Conservation (phyloP, 2,797 vertebrate genomes). For the Xenentodon cancila region DNA sequence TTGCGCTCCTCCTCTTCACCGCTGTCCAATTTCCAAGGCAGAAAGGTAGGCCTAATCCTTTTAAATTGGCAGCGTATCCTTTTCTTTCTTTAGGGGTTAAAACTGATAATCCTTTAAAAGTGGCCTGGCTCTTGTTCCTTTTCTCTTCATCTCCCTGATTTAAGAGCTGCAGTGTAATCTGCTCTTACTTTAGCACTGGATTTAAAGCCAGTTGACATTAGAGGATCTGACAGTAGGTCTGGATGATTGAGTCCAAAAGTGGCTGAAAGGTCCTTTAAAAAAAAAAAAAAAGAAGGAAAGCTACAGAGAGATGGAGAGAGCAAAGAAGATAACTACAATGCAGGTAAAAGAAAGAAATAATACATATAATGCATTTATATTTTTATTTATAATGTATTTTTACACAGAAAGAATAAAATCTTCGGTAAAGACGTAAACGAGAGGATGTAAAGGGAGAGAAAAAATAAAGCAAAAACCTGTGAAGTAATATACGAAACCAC, state of each 20-base stretch:
- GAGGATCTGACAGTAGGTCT: slow-evolving; percentile 20
- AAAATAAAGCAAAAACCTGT: slow-evolving; percentile 44
- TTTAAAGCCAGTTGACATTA: slow-evolving; percentile 23
- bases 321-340: neutral
- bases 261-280: slow-evolving; percentile 11
- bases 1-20: slow-evolving; percentile 27
- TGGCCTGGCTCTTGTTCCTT: slow-evolving; percentile 45
- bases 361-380: neutral
- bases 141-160: slow-evolving; percentile 43
- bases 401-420: neutral
- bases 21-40: slow-evolving; percentile 48
- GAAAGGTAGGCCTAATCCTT: slow-evolving; percentile 58
- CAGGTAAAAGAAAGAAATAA: neutral
- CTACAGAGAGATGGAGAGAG: neutral
- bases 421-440: neutral
- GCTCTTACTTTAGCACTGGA: slow-evolving; percentile 51
- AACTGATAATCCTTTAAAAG: slow-evolving; percentile 75
- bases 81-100: slow-evolving; percentile 58
- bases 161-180: slow-evolving; percentile 61
- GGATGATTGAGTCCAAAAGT: slow-evolving; percentile 37
- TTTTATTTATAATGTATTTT: slow-evolving; percentile 16
- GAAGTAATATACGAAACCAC: slow-evolving; percentile 47
- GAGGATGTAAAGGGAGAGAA: slow-evolving; percentile 5
- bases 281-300: slow-evolving; percentile 15
- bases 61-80: slow-evolving; percentile 54